Percentiles rank a stretch among this genome's conserved stretches.
phyloP scores from a whole-genome alignment of 2,888 invertebrate genomes.

The Synanthedon myopaeformis region DNA sequence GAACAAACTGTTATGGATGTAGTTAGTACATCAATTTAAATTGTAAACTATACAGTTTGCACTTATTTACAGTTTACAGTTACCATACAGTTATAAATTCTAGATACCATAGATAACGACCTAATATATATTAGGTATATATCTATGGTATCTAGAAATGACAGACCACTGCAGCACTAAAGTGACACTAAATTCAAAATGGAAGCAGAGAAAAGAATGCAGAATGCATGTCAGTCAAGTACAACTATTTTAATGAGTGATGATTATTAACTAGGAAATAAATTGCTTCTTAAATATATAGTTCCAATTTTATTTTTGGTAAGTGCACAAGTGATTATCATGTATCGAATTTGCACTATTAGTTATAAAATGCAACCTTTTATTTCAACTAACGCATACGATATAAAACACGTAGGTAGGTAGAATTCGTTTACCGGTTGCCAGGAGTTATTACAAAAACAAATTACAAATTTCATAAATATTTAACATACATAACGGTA shows the following conservation, averaged over 20 bases:
- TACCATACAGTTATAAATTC: too few relatives aligned
- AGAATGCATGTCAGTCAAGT: conserved; percentile 44
- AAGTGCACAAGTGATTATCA: conserved; percentile 23
- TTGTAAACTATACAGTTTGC: too few relatives aligned
- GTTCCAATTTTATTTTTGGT: conserved; percentile 42
- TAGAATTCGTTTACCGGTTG: conserved; percentile 31
- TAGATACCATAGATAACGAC: too few relatives aligned
- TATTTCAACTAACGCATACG: neutral
- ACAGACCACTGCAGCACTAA: neutral
- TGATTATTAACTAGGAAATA: conserved; percentile 39
- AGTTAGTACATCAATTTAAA: too few relatives aligned
- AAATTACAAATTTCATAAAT: neutral
- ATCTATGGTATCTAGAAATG: too few relatives aligned
- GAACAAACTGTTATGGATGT: too few relatives aligned
- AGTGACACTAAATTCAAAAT: conserved; percentile 52
- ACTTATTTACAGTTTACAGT: too few relatives aligned
- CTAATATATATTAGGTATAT: too few relatives aligned
- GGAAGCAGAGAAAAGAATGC: conserved; percentile 57
- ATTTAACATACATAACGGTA: neutral
- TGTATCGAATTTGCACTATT: neutral
- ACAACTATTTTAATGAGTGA: conserved; percentile 5
- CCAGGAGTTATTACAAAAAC: conserved; percentile 10
- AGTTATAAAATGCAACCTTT: neutral
- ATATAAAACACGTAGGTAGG: neutral
- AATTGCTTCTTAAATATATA: conserved; percentile 42